These are phyloP conservation scores for Agapornis canus DNA, from an alignment of 2,797 vertebrate species.

Conservation along the genomic window DNA sequence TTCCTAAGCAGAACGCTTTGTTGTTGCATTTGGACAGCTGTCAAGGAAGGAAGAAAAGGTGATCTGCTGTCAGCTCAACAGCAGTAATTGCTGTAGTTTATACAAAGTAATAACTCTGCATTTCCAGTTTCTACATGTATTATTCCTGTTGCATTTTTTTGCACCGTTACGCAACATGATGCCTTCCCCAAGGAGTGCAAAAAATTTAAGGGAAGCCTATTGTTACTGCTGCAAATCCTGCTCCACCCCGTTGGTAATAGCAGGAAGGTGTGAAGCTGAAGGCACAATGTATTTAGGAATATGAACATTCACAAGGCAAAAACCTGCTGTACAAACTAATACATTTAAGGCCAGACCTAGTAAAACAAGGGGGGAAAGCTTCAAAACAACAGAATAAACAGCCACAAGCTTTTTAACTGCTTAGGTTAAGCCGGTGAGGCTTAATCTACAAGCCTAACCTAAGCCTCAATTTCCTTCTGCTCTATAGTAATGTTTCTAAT, in stretches of 20 bases:
- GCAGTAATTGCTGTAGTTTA: constrained; percentile 68
- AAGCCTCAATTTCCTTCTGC: not conserved
- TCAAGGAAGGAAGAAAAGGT: constrained; percentile 68
- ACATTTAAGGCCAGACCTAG: not conserved
- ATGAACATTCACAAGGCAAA: not conserved
- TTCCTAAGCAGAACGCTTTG: constrained; percentile 36
- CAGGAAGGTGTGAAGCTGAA: constrained; percentile 53
- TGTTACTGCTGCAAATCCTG: not conserved
- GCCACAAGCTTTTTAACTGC: not conserved
- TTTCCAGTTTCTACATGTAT: constrained; percentile 73
- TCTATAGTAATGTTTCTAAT: not conserved
- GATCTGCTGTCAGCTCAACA: constrained; percentile 58
- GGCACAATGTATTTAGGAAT: not conserved
- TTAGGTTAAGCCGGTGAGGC: not conserved
- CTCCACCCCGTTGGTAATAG: constrained; percentile 48
- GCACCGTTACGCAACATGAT: constrained; percentile 61
- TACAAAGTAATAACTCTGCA: constrained; percentile 67
- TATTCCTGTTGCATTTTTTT: constrained; percentile 71
- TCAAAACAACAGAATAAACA: not conserved
- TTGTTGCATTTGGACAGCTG: constrained; percentile 55
- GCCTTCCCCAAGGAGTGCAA: constrained; percentile 37
- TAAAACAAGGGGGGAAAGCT: not conserved
- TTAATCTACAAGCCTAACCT: not conserved
- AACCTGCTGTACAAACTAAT: not conserved
- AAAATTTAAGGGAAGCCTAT: constrained; percentile 28